A percentile compares a stretch with the other conserved stretches of the same genome.
phyloP scores from a whole-genome alignment of 2,113 vertebrate species.

The Gasterosteus aculeatus region DNA sequence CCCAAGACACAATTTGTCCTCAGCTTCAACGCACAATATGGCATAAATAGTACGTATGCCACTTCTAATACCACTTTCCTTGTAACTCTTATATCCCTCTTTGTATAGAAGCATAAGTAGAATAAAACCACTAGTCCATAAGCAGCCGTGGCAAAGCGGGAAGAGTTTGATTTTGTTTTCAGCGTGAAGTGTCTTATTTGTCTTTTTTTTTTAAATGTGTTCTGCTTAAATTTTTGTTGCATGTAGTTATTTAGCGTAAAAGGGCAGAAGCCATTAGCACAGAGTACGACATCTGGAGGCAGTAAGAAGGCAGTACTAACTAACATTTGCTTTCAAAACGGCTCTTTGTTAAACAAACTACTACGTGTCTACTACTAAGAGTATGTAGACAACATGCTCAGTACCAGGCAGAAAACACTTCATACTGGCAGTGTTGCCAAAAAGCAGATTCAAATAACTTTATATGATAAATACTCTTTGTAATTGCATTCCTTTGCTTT shows the following conservation, averaged over 20 bases:
- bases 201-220: too few relatives aligned
- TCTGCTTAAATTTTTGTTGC: too few relatives aligned
- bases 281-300: too few relatives aligned
- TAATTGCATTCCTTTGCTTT: background rate
- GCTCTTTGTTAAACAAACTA: background rate
- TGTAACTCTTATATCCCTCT: slow-evolving; percentile 63
- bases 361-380: background rate
- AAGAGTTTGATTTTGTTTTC: too few relatives aligned
- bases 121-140: slow-evolving; percentile 35
- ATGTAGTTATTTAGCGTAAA: too few relatives aligned
- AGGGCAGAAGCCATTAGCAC: too few relatives aligned
- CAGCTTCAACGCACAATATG: slow-evolving; percentile 70
- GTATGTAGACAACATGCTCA: background rate
- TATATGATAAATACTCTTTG: background rate
- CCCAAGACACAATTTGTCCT: slow-evolving; percentile 79
- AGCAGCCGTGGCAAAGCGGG: too few relatives aligned
- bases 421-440: background rate
- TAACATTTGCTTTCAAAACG: too few relatives aligned
- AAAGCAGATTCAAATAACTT: background rate
- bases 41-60: slow-evolving; percentile 64
- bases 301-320: too few relatives aligned
- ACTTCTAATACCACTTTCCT: slow-evolving; percentile 71
- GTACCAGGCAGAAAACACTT: slow-evolving; percentile 1
- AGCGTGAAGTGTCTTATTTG: too few relatives aligned
- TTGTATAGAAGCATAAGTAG: slow-evolving; percentile 38